These are phyloP conservation scores for Marmota flaviventris DNA, from an alignment of 2,113 vertebrate genomes.

Conservation along the genomic window DNA sequence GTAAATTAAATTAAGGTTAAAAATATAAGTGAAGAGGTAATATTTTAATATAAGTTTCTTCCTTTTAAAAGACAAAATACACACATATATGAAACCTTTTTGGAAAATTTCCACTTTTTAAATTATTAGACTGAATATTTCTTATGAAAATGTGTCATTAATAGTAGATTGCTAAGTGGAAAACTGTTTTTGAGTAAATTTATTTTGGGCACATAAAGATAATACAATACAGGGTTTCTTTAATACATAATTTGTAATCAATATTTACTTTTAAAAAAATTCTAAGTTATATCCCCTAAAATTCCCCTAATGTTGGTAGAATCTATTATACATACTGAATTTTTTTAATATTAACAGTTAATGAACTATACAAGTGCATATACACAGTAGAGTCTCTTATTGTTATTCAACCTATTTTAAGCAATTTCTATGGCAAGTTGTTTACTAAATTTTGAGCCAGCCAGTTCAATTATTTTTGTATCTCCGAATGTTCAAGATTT, in stretches of 20 bases:
- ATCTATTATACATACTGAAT: neutral
- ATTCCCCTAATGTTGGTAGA: neutral
- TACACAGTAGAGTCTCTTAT: neutral
- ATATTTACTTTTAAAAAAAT: neutral
- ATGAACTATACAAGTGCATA: neutral
- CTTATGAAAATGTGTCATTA: neutral
- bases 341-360: neutral
- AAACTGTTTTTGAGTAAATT: neutral
- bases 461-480: neutral
- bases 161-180: neutral
- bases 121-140: neutral
- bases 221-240: neutral
- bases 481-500: neutral
- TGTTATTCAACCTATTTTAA: neutral
- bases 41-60: neutral
- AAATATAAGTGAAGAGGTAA: neutral
- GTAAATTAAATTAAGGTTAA: neutral
- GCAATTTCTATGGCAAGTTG: neutral
- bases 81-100: neutral
- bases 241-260: neutral
- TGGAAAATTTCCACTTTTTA: neutral
- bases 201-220: neutral
- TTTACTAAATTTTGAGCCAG: neutral
- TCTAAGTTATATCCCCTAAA: neutral
- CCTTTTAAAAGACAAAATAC: neutral